Evolutionary conservation across 2,888 invertebrate species (phyloP).

Genomic region (Ganaspis brasiliensis): DNA sequence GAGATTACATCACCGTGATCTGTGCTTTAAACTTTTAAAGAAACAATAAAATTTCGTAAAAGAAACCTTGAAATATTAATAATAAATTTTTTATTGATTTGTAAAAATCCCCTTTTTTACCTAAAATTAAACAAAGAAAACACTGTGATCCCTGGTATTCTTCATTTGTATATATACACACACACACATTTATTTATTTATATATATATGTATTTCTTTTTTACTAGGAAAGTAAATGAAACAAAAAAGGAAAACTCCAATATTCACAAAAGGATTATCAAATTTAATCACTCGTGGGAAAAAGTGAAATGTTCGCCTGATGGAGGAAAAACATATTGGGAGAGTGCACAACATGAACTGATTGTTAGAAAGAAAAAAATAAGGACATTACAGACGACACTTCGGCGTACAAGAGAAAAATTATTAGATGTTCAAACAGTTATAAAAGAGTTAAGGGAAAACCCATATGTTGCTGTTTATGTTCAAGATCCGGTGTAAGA

Average conservation of each 20-base stretch:
- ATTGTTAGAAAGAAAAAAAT: not conserved
- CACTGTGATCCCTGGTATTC: too few species aligned
- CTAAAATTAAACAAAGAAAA: too few species aligned
- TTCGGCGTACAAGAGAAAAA: not conserved
- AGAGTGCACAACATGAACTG: not conserved
- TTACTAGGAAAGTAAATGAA: not conserved
- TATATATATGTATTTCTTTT: not conserved
- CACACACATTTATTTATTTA: too few species aligned
- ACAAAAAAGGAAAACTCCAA: not conserved
- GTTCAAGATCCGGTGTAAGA: not conserved
- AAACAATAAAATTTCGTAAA: too few species aligned
- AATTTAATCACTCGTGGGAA: constrained; percentile 14
- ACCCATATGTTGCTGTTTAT: constrained; percentile 10
- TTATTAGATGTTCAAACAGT: not conserved
- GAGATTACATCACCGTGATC: too few species aligned
- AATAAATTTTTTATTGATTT: too few species aligned
- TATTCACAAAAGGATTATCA: not conserved
- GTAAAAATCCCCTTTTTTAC: too few species aligned
- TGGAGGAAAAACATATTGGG: constrained; percentile 31
- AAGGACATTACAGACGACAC: not conserved
- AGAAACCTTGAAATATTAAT: too few species aligned
- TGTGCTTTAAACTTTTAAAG: too few species aligned
- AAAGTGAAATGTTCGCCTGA: not conserved
- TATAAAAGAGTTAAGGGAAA: constrained; percentile 1
- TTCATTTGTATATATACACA: too few species aligned